Base-by-base conservation (phyloP, 2,113 vertebrate species). In the Fregata magnificens region DNA sequence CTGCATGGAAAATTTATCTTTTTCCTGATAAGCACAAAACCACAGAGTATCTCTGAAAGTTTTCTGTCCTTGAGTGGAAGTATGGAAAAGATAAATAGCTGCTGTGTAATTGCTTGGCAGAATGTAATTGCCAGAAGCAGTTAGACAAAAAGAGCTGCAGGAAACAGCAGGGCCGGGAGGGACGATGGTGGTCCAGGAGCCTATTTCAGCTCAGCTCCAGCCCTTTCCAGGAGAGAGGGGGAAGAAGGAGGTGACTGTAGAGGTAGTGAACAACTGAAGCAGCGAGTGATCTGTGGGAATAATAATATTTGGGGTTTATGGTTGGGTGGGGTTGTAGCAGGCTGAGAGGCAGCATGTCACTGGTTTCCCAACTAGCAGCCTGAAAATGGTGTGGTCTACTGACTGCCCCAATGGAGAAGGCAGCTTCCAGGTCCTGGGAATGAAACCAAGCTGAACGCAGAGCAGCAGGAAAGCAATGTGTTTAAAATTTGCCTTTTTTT, bases 381-480 rank as follows among this genome's bases (percentile, higher is more conserved):
- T n/a, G n/a, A 32, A 22, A 26, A n/a, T 13, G 17, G 14, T 19
- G 49, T 4, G 10, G 9, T 32, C 24, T 29, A 6, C 26, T 31
- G 40, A 6, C 26, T 47, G 32, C 26, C 26, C 29, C 52, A 3
- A 4, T 11, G 62, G 29, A 69, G 63, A 21, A 45, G 49, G 7
- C 22, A 63, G 20, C 36, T 24, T 36, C 73, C 25, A 25, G 25
- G 14, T 34, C 22, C 45, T 59, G 38, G 32, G 50, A 10, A 13
- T 14, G 28, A 63, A 55, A 42, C 12, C 13, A 16, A 55, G 13
- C 11, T 8, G 28, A 78, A 32, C 16, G 22, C 52, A 47, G 32
- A 63, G 50, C n/a, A 34, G 42, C 3, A 1, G 18, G 63, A 8
- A 62, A 62, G n/a, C 7, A 2, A 1, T 0, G 13, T 14, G 52